Percentiles rank a stretch among this genome's conserved stretches.
These are phyloP conservation scores for Drosophila saltans DNA, from an alignment of 1,140 invertebrate species.

Conservation along the genomic window DNA sequence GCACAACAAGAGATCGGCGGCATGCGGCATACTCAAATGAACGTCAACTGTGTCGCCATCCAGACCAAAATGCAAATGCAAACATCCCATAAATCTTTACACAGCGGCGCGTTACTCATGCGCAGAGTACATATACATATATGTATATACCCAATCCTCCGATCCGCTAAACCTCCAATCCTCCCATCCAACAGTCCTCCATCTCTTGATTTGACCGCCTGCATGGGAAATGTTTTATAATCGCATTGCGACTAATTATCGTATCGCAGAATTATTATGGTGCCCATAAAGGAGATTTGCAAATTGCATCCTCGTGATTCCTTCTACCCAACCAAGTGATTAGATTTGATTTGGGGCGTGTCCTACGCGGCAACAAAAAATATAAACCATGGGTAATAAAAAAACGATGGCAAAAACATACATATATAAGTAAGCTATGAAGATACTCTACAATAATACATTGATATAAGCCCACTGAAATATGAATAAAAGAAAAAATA, in stretches of 20 bases:
- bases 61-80: conserved; percentile 48
- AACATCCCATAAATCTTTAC: conserved; percentile 66
- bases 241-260: conserved; percentile 81
- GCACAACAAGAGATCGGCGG: conserved; percentile 38
- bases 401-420: too few species aligned
- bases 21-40: conserved; percentile 45
- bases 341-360: conserved; percentile 46
- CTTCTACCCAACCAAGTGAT: conserved; percentile 33
- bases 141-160: neutral
- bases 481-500: too few species aligned
- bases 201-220: neutral
- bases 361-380: too few species aligned
- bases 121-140: conserved; percentile 35
- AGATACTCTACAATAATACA: neutral
- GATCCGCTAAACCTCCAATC: conserved; percentile 25
- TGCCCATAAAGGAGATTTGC: conserved; percentile 58
- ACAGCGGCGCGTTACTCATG: conserved; percentile 74
- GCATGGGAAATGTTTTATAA: conserved; percentile 68
- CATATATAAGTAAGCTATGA: neutral
- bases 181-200: neutral
- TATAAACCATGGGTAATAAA: too few species aligned
- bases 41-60: conserved; percentile 53
- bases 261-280: conserved; percentile 75
- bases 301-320: conserved; percentile 60
- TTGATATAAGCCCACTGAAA: too few species aligned